Conservation (phyloP, 2,888 invertebrate species). For the Nymphalis polychloros region DNA sequence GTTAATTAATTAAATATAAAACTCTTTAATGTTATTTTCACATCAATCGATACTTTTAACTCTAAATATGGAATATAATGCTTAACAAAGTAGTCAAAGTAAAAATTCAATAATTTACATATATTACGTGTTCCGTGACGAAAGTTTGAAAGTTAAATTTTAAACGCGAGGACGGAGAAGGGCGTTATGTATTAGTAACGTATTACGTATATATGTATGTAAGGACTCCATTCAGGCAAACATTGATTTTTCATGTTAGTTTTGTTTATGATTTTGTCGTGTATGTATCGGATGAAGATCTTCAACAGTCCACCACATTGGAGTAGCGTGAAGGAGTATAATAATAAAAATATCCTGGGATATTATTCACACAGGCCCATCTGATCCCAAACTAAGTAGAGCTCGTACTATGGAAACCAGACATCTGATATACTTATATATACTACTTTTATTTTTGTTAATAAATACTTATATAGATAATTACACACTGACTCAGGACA, state of each 20-base stretch:
- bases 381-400: no score
- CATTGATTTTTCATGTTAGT: not conserved
- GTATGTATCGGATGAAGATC: no score
- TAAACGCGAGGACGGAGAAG: not conserved
- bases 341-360: no score
- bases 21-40: not conserved
- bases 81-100: not conserved
- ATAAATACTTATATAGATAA: no score
- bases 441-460: no score
- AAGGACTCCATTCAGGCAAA: not conserved
- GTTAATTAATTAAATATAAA: not conserved
- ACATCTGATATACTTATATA: no score
- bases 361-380: no score
- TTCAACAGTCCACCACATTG: no score
- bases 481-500: no score
- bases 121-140: not conserved
- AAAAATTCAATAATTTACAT: not conserved
- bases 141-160: conserved; percentile 6
- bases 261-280: no score
- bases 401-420: no score
- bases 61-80: conserved; percentile 1
- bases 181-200: not conserved
- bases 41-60: not conserved
- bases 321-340: no score
- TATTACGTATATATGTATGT: not conserved